A percentile compares a stretch with the other conserved stretches of the same genome.
These are phyloP conservation scores for Drosophila formosana DNA, from an alignment of 2,888 invertebrate species.

Conservation along the genomic window DNA sequence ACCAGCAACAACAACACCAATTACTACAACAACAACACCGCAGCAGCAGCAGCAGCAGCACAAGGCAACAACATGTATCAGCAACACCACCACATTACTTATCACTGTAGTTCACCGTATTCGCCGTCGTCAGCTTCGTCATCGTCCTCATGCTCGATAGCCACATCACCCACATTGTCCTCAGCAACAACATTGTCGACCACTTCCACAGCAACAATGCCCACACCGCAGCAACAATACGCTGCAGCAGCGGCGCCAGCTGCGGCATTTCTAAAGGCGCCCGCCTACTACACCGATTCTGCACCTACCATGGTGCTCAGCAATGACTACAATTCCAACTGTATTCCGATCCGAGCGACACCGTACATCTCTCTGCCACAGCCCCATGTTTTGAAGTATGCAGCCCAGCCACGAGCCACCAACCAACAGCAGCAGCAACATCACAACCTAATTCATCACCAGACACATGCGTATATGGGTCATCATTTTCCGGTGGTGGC, in stretches of 20 bases:
- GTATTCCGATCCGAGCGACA: conserved; percentile 81
- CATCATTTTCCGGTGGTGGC: conserved; percentile 68
- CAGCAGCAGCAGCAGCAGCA: conserved; percentile 54
- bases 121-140: conserved; percentile 83
- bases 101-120: conserved; percentile 79
- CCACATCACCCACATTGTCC: conserved; percentile 79
- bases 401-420: conserved; percentile 51
- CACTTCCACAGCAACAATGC: conserved; percentile 82
- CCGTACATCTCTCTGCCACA: conserved; percentile 72
- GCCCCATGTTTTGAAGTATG: conserved; percentile 68
- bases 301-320: conserved; percentile 79
- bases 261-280: conserved; percentile 73
- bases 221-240: conserved; percentile 78
- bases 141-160: conserved; percentile 82
- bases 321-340: conserved; percentile 82
- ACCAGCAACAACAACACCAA: conserved; percentile 50
- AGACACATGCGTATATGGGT: conserved; percentile 57
- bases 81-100: conserved; percentile 66
- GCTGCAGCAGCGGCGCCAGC: conserved; percentile 57
- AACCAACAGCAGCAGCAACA: conserved; percentile 61
- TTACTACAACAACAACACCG: conserved; percentile 52
- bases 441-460: conserved; percentile 64
- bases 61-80: conserved; percentile 68
- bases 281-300: conserved; percentile 73
- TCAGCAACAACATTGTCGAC: conserved; percentile 82